Evolutionary conservation across 2,888 invertebrate genomes (phyloP).

Genomic region (Calliopum simillimum): DNA sequence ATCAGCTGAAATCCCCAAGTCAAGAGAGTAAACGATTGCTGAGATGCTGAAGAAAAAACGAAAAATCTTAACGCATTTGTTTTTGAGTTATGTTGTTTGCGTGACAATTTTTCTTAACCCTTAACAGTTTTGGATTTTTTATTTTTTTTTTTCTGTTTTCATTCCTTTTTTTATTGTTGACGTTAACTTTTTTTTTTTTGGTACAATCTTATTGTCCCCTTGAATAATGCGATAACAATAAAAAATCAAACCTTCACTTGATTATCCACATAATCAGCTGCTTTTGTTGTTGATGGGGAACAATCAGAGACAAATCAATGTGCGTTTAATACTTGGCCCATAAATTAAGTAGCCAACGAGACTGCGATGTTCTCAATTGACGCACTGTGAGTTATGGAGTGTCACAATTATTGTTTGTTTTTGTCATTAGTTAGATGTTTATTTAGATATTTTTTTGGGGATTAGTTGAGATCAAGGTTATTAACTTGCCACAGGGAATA

Average conservation of each 20-base stretch:
- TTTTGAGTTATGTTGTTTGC: slow-evolving; percentile 46
- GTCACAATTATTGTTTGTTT: slow-evolving; percentile 1
- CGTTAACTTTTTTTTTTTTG: background rate
- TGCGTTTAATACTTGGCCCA: slow-evolving; percentile 16
- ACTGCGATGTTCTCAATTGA: background rate
- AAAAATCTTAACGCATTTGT: slow-evolving; percentile 21
- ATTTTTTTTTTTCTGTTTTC: background rate
- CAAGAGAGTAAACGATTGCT: background rate
- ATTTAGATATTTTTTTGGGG: no score
- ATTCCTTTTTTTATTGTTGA: background rate
- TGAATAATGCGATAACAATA: background rate
- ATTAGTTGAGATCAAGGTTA: no score
- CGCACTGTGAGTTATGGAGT: background rate
- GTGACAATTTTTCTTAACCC: slow-evolving; percentile 42
- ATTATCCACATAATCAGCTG: background rate
- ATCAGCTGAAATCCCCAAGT: slow-evolving; percentile 10
- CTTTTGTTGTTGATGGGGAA: background rate
- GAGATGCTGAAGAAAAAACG: background rate
- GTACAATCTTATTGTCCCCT: no score
- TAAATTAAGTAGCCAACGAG: slow-evolving; percentile 12
- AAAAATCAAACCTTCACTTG: background rate
- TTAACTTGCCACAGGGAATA: no score
- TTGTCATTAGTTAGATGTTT: no score
- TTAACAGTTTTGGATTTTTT: slow-evolving; percentile 17
- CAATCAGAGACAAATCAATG: background rate